Evolutionary conservation across 2,797 vertebrate genomes (phyloP), one percentile per base, ranked within the genome.

Genomic region (Scleropages formosus): DNA sequence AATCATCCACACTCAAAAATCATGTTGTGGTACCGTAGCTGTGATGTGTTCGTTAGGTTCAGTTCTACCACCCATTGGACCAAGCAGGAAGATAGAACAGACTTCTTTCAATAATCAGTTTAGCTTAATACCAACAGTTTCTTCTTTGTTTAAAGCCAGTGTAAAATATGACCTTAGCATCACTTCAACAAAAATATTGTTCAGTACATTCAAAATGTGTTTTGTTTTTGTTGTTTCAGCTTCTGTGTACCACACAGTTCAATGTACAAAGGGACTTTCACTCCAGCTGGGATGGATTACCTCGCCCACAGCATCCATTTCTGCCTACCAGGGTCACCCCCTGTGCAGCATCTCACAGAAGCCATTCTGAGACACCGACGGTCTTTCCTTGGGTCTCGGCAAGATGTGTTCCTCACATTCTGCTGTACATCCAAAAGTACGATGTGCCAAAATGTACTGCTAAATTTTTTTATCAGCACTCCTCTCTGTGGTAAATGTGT

Each of bases 231-330:
- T 31, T 6, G 6, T 39, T 39, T 39, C 6, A 2, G 6, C 39
- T 51, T 12, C 26, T 16, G n/a, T 16, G 51, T 58, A n/a, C 49
- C 39, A n/a, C 68, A 3, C 20, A 18, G 2, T 61, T 61, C 9
- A 11, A 18, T 2, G 53, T 18, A 56, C 53, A 8, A 13, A 9
- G 7, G 24, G 46, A 39, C 65, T 68, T 70, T 70, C 47, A 47
- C 67, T 70, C 70, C 15, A 70, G 47, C 15, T 51, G 16, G n/a
- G 68, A 71, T 71, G 24, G 8, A 69, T 69, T 24, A 68, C 68
- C 15, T 27, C 1, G 51, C 68, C 49, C 24, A 53, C 68, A 56
- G 67, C 16, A 53, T 53, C 67, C 67, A 18, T 18, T 70, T 51
- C 67, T 51, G 67, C 22, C 51, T 70, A 67, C 67, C 49, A 26